These are phyloP conservation scores for Rugalucina vietnamica DNA, from an alignment of 2,888 invertebrate genomes.

Conservation along the genomic window DNA sequence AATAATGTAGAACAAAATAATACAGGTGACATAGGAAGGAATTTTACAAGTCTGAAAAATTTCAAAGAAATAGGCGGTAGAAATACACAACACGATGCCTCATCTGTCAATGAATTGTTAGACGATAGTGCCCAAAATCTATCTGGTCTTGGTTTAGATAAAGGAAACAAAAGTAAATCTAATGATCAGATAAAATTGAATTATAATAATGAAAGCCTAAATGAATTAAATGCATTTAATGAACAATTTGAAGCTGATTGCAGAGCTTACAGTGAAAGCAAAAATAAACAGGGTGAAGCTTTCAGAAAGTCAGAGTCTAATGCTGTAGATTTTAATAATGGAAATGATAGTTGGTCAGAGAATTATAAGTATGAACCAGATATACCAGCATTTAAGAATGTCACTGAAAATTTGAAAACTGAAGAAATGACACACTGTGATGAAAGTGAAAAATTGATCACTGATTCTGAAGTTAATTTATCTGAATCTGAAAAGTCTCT, in stretches of 20 bases:
- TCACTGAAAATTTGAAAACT: not conserved
- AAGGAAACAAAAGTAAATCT: not conserved
- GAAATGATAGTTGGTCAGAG: not conserved
- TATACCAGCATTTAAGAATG: not conserved
- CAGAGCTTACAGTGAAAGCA: not conserved
- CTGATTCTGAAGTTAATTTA: not conserved
- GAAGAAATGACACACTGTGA: too few relatives aligned
- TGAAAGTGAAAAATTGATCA: too few relatives aligned
- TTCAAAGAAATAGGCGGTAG: too few relatives aligned
- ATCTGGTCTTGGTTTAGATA: not conserved
- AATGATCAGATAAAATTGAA: not conserved
- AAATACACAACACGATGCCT: too few relatives aligned
- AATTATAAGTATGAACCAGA: not conserved
- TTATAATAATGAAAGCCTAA: not conserved
- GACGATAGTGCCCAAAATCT: too few relatives aligned
- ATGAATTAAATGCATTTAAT: not conserved
- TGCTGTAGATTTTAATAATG: not conserved
- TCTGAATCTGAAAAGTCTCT: not conserved
- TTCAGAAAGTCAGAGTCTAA: not conserved
- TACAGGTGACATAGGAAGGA: too few relatives aligned
- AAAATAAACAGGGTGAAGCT: not conserved
- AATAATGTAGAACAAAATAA: too few relatives aligned
- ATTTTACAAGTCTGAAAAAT: too few relatives aligned
- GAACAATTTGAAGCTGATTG: not conserved
- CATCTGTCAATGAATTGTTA: too few relatives aligned